A percentile compares a stretch with the other conserved stretches of the same genome.
Evolutionary conservation across 37 sponge, comb jelly and placozoan genomes (phyloP).

Genomic region (Spongia lamella): DNA sequence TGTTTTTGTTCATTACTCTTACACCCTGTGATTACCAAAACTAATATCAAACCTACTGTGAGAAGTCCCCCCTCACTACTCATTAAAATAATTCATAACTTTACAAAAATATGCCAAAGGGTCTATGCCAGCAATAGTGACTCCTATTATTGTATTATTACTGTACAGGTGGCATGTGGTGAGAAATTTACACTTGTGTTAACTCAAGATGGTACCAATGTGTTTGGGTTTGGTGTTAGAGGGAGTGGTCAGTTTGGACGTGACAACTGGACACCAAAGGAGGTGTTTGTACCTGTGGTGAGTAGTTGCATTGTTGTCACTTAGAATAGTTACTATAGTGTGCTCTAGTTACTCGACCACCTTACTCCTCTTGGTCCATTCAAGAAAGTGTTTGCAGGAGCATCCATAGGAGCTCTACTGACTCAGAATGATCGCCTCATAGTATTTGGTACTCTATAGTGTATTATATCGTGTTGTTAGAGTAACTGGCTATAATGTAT

Average conservation of each 20-base stretch:
- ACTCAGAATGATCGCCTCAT: neutral
- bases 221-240: slow-evolving; percentile 53
- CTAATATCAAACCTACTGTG: too few species aligned
- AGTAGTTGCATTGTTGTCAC: neutral
- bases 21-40: too few species aligned
- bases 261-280: neutral
- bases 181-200: slow-evolving; percentile 51
- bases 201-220: slow-evolving; percentile 29
- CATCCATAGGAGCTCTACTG: slow-evolving; percentile 11
- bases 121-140: too few species aligned
- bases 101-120: too few species aligned
- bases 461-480: too few species aligned
- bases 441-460: neutral
- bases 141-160: too few species aligned
- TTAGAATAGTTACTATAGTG: neutral
- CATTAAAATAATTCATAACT: too few species aligned
- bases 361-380: slow-evolving; percentile 51
- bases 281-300: neutral
- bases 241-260: slow-evolving; percentile 41
- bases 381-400: slow-evolving; percentile 47
- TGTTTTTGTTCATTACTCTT: too few species aligned
- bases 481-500: too few species aligned
- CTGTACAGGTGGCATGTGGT: slow-evolving; percentile 55
- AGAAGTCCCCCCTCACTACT: too few species aligned
- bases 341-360: slow-evolving; percentile 27